Evolutionary conservation across 2,113 vertebrate genomes (phyloP), one percentile per base, ranked within the genome.

Genomic region (Notothenia coriiceps): DNA sequence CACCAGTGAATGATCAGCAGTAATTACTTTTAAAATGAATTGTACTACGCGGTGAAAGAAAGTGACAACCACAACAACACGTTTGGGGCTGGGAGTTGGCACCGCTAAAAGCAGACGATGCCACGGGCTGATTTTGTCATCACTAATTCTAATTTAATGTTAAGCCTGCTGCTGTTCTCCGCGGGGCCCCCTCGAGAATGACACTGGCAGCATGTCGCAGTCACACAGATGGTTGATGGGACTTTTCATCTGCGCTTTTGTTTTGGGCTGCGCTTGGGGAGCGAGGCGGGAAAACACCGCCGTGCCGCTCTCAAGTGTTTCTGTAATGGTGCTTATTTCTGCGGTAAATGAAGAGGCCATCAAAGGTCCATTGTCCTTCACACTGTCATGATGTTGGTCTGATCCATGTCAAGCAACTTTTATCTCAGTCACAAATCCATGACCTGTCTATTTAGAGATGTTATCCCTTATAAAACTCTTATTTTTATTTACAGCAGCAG

Each of bases 171-270:
- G 59, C 83, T 78, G 68, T 77, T 85, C 60, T 66, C 61, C 18
- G 10, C 13, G 5, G 2, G 33, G 46, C 84, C 83, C 86, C 54
- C 86, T 50, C 4, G 86, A 78, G 82, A 84, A 20, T 3, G 50
- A 75, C 65, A 59, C 83, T 84, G 89, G 87, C 90, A 90, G 76
- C 50, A 20, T 70, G 82, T 84, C 49, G 40, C 73, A 66, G 52
- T 86, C 67, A 75, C 76, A 62, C 86, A 91, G 89, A 92, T 88
- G 87, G 88, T 44, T 82, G 85, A 83, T 80, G 75, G 71, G 75
- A 74, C 70, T 40, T 65, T 68, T 89, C 86, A 86, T 89, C 89
- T 84, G 88, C 1, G 79, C 63, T 84, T 77, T 79, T 62, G 77
- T 85, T 84, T 82, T 61, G 13, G 66, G 74, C 67, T 70, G 60